A percentile compares a stretch with the other conserved stretches of the same genome.
phyloP scores from a whole-genome alignment of 2,888 invertebrate genomes.

The Lamellibrachia satsuma region DNA sequence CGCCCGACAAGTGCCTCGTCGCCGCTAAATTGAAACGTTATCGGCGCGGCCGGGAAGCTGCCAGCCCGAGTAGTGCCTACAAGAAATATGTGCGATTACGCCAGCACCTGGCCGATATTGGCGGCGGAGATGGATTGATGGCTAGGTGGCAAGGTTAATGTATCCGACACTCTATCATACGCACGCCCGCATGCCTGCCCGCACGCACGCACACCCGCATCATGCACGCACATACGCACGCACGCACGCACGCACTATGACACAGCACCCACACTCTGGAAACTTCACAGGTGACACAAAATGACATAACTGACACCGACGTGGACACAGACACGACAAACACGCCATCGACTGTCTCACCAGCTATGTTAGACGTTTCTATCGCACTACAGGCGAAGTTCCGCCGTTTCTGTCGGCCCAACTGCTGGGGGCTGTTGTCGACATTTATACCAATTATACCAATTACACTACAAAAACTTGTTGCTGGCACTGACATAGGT shows the following conservation, averaged over 20 bases:
- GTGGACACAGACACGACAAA: background rate
- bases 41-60: background rate
- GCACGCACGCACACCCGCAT: background rate
- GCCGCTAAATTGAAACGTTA: constrained; percentile 5
- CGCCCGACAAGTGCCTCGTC: background rate
- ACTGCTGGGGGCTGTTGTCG: background rate
- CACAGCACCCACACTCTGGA: background rate
- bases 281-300: background rate
- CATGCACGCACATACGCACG: background rate
- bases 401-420: background rate
- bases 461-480: background rate
- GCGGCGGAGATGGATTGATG: background rate
- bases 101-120: constrained; percentile 3
- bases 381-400: background rate
- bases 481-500: background rate
- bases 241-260: too few relatives aligned
- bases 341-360: background rate
- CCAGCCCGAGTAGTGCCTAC: background rate
- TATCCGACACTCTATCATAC: background rate
- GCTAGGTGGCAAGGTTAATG: background rate
- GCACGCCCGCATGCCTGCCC: background rate
- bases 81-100: background rate
- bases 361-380: background rate
- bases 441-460: background rate
- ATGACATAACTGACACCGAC: background rate